Evolutionary conservation across 1,140 invertebrate genomes (phyloP).

Genomic region (Platyscapa corneri): DNA sequence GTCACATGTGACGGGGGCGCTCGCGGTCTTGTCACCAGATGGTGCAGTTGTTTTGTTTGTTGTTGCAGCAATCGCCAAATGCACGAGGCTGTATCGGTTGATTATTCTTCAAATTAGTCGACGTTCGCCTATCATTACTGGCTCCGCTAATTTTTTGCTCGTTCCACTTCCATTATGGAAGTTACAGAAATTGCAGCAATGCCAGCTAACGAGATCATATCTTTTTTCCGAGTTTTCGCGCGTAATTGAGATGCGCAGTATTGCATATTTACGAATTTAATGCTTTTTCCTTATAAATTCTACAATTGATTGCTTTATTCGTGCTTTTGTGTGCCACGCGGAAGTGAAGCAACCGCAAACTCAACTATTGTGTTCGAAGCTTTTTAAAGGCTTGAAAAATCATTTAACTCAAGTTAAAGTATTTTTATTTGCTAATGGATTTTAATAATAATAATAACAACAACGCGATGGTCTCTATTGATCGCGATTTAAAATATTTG

Average conservation of each 20-base stretch:
- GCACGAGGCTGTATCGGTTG: background rate
- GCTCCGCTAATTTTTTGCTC: background rate
- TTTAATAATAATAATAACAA: no score
- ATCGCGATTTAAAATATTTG: background rate
- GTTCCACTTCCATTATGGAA: no score
- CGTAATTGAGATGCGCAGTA: background rate
- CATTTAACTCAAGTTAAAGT: background rate
- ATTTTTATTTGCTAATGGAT: no score
- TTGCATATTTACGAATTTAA: background rate
- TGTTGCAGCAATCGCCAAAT: background rate
- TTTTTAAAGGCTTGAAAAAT: background rate
- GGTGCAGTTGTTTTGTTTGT: conserved; percentile 64
- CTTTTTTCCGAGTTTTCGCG: background rate
- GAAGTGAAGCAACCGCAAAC: background rate
- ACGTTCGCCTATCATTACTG: background rate
- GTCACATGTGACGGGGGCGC: conserved; percentile 88
- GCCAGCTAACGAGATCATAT: background rate
- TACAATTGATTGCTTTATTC: background rate
- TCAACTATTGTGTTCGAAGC: background rate
- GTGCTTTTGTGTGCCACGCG: background rate
- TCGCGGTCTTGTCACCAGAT: conserved; percentile 86
- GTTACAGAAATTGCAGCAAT: background rate
- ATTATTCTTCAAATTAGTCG: background rate
- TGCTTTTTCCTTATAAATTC: background rate
- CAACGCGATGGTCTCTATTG: background rate